Percentiles rank a stretch among this genome's conserved stretches.
Conservation (phyloP, 2,888 invertebrate species). For the Sinelater perroti region DNA sequence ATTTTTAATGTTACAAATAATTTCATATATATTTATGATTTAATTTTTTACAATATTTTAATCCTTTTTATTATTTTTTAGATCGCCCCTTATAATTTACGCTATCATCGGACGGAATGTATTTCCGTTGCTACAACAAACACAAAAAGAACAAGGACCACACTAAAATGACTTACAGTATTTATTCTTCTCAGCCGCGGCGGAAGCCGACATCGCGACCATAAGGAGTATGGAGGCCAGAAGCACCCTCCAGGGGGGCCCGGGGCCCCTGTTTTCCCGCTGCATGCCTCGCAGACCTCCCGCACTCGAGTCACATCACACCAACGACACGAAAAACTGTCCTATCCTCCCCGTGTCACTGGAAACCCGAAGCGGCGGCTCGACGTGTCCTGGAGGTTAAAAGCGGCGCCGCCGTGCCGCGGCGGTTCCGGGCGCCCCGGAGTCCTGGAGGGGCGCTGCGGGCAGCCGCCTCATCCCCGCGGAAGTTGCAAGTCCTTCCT, state of each 20-base stretch:
- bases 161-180: conserved; percentile 53
- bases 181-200: conserved; percentile 56
- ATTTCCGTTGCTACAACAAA: no score
- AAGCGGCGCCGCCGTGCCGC: no score
- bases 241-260: conserved; percentile 51
- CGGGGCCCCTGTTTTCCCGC: conserved; percentile 50
- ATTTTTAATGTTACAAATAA: not conserved
- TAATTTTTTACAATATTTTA: not conserved
- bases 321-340: conserved; percentile 11
- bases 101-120: no score
- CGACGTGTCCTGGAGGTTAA: conserved; percentile 20
- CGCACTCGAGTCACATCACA: conserved; percentile 30
- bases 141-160: not conserved
- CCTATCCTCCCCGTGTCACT: conserved; percentile 14
- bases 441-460: no score
- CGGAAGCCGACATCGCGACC: conserved; percentile 45
- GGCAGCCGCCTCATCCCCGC: no score
- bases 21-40: no score
- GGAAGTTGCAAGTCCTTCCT: no score
- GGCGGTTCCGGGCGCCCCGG: no score
- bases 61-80: not conserved
- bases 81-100: no score
- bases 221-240: conserved; percentile 48
- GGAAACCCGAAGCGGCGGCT: conserved; percentile 12
- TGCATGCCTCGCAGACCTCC: conserved; percentile 23